A percentile compares a stretch with the other conserved stretches of the same genome.
Conservation (phyloP, 2,113 vertebrate genomes). For the Microtus montanus region DNA sequence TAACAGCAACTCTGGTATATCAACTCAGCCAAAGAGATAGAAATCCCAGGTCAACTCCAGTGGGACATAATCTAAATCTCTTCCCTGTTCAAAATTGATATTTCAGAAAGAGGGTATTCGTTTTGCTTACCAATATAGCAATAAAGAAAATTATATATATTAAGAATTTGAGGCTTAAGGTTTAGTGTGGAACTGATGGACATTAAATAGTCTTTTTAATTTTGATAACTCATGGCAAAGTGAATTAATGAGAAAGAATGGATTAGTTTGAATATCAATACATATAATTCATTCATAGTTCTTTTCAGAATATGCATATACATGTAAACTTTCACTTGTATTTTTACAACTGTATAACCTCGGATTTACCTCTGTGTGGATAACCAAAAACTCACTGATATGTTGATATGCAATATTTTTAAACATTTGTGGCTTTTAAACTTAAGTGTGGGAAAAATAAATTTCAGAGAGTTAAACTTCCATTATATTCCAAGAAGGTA, state of each 20-base stretch:
- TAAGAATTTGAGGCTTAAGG: background rate
- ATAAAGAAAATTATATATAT: background rate
- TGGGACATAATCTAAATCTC: background rate
- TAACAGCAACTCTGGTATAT: background rate
- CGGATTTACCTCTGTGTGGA: background rate
- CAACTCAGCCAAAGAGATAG: background rate
- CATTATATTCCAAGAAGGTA: background rate
- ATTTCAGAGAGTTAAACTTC: background rate
- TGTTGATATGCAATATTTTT: conserved; percentile 11
- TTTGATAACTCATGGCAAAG: conserved; percentile 21
- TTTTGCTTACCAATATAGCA: background rate
- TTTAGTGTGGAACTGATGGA: background rate
- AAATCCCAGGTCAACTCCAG: background rate
- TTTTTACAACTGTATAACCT: background rate
- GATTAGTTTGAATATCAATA: background rate
- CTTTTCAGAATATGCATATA: background rate
- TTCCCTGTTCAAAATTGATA: background rate
- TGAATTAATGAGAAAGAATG: background rate
- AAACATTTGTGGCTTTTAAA: background rate
- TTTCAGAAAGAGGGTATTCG: background rate
- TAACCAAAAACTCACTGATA: background rate
- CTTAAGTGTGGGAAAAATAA: background rate
- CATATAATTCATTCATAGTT: background rate
- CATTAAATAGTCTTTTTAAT: background rate
- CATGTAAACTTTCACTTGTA: background rate